These are phyloP conservation scores for Solea solea DNA, from an alignment of 2,113 vertebrate species.

Conservation along the genomic window DNA sequence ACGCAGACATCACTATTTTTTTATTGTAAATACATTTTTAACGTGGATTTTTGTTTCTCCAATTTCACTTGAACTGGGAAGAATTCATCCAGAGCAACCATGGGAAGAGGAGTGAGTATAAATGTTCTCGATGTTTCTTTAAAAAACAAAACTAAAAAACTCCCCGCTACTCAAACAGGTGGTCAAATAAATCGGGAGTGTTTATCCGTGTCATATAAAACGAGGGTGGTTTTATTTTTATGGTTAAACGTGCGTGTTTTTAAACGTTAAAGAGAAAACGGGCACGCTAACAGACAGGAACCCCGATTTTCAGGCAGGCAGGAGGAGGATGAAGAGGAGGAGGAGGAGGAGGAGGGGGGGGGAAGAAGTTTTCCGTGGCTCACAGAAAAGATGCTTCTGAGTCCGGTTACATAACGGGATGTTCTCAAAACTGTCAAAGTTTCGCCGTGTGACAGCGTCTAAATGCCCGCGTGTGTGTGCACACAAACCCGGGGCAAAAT, in stretches of 20 bases:
- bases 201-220: background rate
- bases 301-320: background rate
- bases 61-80: constrained; percentile 56
- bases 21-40: constrained; percentile 54
- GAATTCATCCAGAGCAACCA: constrained; percentile 59
- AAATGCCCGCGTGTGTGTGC: constrained; percentile 9
- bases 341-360: too few species aligned
- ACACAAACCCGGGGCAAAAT: constrained; percentile 12
- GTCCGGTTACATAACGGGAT: constrained; percentile 64
- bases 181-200: constrained; percentile 6
- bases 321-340: too few species aligned
- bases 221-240: background rate
- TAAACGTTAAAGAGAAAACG: too few species aligned
- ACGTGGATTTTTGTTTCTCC: constrained; percentile 53
- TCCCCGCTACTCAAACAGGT: constrained; percentile 57
- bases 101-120: constrained; percentile 85
- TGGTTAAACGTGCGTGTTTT: constrained; percentile 38
- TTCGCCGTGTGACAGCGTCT: background rate
- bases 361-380: constrained; percentile 16
- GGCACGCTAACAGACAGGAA: too few species aligned
- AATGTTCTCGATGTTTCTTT: background rate
- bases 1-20: constrained; percentile 14
- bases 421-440: constrained; percentile 55
- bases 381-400: constrained; percentile 19
- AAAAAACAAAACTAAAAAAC: background rate